These are phyloP conservation scores for Riparia riparia DNA, from an alignment of 2,113 vertebrate species.

Conservation along the genomic window DNA sequence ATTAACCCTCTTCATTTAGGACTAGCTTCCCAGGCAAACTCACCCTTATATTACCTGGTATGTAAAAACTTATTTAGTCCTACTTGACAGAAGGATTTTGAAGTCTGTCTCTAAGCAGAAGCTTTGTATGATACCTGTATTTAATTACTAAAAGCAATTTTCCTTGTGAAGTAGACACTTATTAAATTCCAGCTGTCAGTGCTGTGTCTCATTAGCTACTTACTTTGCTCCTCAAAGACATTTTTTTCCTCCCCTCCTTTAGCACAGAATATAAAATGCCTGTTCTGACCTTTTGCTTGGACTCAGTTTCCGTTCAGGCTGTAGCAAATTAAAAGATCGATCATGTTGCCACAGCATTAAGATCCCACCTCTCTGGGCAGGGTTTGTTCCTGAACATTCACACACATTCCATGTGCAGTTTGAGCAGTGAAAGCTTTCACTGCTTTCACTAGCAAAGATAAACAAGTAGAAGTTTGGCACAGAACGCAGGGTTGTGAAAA, in stretches of 20 bases:
- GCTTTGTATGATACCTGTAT: constrained; percentile 64
- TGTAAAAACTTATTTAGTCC: neutral
- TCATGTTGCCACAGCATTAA: constrained; percentile 21
- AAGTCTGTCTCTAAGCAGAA: constrained; percentile 29
- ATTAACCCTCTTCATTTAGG: constrained; percentile 15
- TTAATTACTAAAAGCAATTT: constrained; percentile 67
- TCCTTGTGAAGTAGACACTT: constrained; percentile 59
- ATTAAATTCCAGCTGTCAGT: constrained; percentile 67
- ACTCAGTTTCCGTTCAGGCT: constrained; percentile 69
- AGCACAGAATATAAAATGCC: constrained; percentile 71
- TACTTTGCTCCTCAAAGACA: constrained; percentile 76
- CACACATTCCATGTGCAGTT: neutral
- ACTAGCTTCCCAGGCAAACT: constrained; percentile 15
- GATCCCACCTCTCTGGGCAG: neutral
- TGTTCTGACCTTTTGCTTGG: constrained; percentile 72
- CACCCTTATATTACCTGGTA: neutral
- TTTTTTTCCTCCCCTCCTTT: constrained; percentile 45
- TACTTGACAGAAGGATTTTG: constrained; percentile 21
- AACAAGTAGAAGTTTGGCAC: neutral
- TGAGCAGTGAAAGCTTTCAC: neutral
- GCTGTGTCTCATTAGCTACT: constrained; percentile 76
- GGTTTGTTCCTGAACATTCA: neutral
- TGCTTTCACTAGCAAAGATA: neutral
- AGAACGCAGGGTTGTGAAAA: neutral
- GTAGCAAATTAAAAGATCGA: constrained; percentile 59